Percentiles rank a stretch among this genome's conserved stretches.
phyloP scores from a whole-genome alignment of 1,140 invertebrate genomes.

The Cotesia chilonis region DNA sequence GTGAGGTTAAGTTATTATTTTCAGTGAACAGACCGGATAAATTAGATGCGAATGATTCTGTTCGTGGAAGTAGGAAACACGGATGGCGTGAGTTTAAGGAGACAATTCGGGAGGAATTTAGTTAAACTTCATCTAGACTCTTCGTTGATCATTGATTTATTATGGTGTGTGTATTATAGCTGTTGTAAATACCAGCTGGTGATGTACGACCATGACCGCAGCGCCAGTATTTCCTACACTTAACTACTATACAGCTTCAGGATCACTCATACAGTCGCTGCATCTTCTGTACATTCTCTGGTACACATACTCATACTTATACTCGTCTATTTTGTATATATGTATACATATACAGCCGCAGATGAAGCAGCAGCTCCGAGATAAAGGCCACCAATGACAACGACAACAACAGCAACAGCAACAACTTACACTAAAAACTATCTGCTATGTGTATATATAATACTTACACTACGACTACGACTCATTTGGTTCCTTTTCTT shows the following conservation, averaged over 20 bases:
- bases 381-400: too few species aligned
- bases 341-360: too few species aligned
- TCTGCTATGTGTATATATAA: too few species aligned
- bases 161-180: constrained; percentile 42
- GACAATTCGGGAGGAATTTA: constrained; percentile 42
- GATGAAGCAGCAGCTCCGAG: too few species aligned
- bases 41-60: neutral
- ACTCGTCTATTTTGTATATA: constrained; percentile 15
- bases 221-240: constrained; percentile 27
- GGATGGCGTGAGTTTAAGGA: constrained; percentile 1
- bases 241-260: too few species aligned
- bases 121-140: constrained; percentile 43
- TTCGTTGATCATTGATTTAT: constrained; percentile 54
- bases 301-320: constrained; percentile 33
- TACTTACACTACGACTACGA: too few species aligned
- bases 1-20: constrained; percentile 1
- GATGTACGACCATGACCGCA: constrained; percentile 51
- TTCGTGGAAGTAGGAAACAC: constrained; percentile 1
- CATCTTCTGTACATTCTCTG: constrained; percentile 10
- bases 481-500: constrained; percentile 32
- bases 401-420: too few species aligned
- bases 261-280: neutral
- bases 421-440: too few species aligned
- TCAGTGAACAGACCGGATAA: too few species aligned
- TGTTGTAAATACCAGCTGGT: constrained; percentile 50